Conservation (phyloP, 1,140 invertebrate genomes). For the Vanessa tameamea region DNA sequence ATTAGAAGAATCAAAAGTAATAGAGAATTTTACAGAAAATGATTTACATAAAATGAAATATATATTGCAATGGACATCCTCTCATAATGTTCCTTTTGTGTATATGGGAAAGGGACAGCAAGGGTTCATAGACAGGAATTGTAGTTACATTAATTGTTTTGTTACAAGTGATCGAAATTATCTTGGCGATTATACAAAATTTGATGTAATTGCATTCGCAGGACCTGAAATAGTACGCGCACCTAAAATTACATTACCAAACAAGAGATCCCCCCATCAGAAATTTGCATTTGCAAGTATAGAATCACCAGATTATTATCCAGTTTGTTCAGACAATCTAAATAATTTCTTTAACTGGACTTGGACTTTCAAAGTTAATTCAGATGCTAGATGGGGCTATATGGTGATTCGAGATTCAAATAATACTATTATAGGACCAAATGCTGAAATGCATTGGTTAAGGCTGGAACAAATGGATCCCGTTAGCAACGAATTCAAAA, state of each 20-base stretch:
- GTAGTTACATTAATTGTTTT: conserved; percentile 59
- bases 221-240: conserved; percentile 52
- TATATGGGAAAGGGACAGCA: conserved; percentile 55
- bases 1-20: conserved; percentile 11
- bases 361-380: conserved; percentile 84
- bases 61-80: conserved; percentile 57
- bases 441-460: conserved; percentile 53
- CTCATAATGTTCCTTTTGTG: conserved; percentile 49
- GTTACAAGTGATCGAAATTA: conserved; percentile 54
- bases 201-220: conserved; percentile 64
- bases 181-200: conserved; percentile 55
- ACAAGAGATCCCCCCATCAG: conserved; percentile 52
- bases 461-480: conserved; percentile 60
- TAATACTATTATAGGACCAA: conserved; percentile 58
- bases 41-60: conserved; percentile 45
- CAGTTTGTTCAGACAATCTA: conserved; percentile 50
- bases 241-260: conserved; percentile 39
- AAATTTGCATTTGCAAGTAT: conserved; percentile 67
- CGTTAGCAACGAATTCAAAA: conserved; percentile 48
- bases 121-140: conserved; percentile 52
- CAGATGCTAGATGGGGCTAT: conserved; percentile 73
- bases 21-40: neutral
- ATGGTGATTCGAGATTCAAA: conserved; percentile 53
- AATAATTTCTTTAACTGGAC: conserved; percentile 82
- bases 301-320: conserved; percentile 70